These are phyloP conservation scores for Danio aesculapii DNA, from an alignment of 2,797 vertebrate genomes.

Conservation along the genomic window DNA sequence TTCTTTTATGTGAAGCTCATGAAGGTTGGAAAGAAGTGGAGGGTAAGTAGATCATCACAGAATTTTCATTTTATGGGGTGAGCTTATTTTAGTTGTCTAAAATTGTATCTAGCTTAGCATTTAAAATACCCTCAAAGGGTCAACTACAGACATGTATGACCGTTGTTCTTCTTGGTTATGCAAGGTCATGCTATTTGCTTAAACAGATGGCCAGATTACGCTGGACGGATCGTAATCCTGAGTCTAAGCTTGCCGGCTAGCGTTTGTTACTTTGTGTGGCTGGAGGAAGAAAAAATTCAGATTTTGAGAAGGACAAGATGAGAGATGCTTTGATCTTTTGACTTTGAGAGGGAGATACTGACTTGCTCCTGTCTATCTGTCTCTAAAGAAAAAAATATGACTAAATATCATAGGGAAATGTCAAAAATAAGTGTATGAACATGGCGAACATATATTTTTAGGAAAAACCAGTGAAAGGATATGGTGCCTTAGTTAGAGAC, in stretches of 20 bases:
- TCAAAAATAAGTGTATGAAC: conserved; percentile 15
- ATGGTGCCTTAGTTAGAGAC: background rate
- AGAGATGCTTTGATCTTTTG: conserved; percentile 57
- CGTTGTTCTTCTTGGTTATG: conserved; percentile 42
- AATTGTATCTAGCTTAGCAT: background rate
- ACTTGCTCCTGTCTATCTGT: conserved; percentile 41
- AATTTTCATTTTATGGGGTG: no score
- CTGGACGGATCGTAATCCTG: conserved; percentile 56
- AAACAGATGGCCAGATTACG: conserved; percentile 68
- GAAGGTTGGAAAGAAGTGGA: no score
- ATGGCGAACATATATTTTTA: conserved; percentile 11
- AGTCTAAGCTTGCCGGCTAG: conserved; percentile 32
- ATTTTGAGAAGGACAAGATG: conserved; percentile 49
- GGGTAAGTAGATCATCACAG: no score
- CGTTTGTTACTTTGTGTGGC: conserved; percentile 28
- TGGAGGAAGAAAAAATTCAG: conserved; percentile 53
- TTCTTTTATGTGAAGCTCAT: no score
- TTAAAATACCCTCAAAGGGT: background rate
- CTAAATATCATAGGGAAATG: conserved; percentile 37
- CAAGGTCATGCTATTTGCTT: conserved; percentile 64
- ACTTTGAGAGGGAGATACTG: conserved; percentile 49
- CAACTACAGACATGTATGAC: conserved; percentile 63
- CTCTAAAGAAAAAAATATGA: conserved; percentile 23
- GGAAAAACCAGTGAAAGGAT: background rate
- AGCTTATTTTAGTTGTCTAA: conserved; percentile 22